These are phyloP conservation scores for Orestias chungarensis DNA, from an alignment of 2,797 vertebrate genomes.

Conservation along the genomic window DNA sequence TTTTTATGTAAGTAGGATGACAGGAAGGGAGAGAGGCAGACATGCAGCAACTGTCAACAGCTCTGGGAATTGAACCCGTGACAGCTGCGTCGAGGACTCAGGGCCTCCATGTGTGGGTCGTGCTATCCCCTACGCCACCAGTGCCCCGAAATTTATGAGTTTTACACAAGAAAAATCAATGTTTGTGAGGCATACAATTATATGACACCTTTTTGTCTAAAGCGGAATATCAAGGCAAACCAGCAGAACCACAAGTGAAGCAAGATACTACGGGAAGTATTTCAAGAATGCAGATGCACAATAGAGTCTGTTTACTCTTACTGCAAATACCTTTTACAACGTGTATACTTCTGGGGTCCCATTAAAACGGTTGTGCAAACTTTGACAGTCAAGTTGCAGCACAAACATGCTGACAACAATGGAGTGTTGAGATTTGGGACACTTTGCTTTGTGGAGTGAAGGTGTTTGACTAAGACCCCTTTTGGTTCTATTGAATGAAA, in stretches of 20 bases:
- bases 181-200: background rate
- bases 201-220: background rate
- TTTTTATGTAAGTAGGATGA: no score
- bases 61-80: no score
- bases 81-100: no score
- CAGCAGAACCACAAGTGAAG: background rate
- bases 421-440: background rate
- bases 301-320: slow-evolving; percentile 17
- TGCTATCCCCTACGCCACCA: no score
- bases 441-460: background rate
- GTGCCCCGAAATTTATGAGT: no score
- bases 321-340: background rate
- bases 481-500: background rate
- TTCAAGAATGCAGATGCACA: slow-evolving; percentile 24
- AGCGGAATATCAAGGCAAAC: background rate
- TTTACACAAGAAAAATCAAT: background rate
- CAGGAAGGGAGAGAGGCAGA: no score
- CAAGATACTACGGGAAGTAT: slow-evolving; percentile 1
- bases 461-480: background rate
- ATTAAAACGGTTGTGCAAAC: slow-evolving; percentile 12
- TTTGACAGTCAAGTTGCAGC: slow-evolving; percentile 4
- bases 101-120: no score
- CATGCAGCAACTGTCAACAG: no score
- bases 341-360: slow-evolving; percentile 12
- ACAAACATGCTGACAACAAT: slow-evolving; percentile 6